Evolutionary conservation across 1,140 invertebrate genomes (phyloP), one percentile per base, ranked within the genome.

Genomic region (Himalopsyche phryganea): DNA sequence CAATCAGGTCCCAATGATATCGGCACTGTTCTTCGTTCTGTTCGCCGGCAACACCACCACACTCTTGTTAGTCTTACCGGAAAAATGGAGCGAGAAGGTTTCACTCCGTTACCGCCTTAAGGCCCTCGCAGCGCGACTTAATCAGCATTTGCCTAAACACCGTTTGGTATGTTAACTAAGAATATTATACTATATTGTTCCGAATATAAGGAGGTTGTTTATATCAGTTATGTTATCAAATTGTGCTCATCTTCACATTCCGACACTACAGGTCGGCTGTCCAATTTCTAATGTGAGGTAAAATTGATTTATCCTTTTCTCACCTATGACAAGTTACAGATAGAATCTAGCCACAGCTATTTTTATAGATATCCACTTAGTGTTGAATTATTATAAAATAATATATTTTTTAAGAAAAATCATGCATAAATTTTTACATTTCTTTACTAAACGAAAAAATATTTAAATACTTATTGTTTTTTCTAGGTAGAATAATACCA

Each of bases 31-130:
- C 71, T 83, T 96, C 50, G 70, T 91, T 48, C 79, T 98, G 35
- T 95, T 94, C 74, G 72, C 89, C 58, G 94, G 93, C 53, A 98
- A 98, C 73, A 86, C 84, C 55, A 91, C 87, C 17, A 97, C 94
- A 6, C 69, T 77, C 63, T 71, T 85, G 32, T 81, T 87, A 76
- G 90, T 94, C 5, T 87, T 96, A 66, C 87, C 89, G 50, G 88
- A 94, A 72, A 98, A 98, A 80, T 79, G 92, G 38, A 83, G 83
- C 49, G 85, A 89, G 56, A 78, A 80, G 32, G 75, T 86, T 65
- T 75, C 75, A 63, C 67, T 77, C 23, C 68, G 72, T 33, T 78
- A 78, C 69, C 71, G 71, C 66, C 72, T 78, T 56, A 70, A 70
- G 38, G 76, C 76, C 13, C 74, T 77, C 46, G 75, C 74, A 42